Base-by-base conservation (phyloP, 2,888 invertebrate genomes). In the Orthosia incerta region DNA sequence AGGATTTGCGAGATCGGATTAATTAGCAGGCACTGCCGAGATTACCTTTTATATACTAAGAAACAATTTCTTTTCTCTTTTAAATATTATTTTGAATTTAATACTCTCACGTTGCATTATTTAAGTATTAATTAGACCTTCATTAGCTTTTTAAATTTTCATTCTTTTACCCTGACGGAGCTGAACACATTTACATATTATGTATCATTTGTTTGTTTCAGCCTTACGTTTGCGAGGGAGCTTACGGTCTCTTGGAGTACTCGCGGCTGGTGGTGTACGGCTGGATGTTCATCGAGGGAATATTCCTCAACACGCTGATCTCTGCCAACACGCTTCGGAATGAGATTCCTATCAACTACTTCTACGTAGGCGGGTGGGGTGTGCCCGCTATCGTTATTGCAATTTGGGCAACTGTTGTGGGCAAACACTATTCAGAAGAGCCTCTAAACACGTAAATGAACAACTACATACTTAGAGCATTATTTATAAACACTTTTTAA, bases 231-330 rank as follows among this genome's bases (percentile, higher is more conserved):
- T 99, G 99, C 90, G 98, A 98, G 91, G 96, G 97, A 0, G 97
- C 97, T 66, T 98, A 98, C 93, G 96, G 98, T 0, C 92, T 99
- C 1, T 93, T 99, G 82, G 99, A 99, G 91, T 99, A 99, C 91
- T 97, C 98, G 0, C 98, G 98, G 80, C 98, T 98, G 0, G 98
- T 98, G 1, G 98, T 98, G 97, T 99, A 99, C 90, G 98, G 98
- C 97, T 99, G 99, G 99, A 99, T 99, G 99, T 98, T 99, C 88
- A 98, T 99, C 68, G 99, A 99, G 92, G 99, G 99, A 0, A 96
- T 99, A 18, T 99, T 98, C 90, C 95, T 99, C 39, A 98, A 99
- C 93, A 98, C 97, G 80, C 97, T 98, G 92, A 97, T 99, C 55
- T 98, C 99, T 70, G 97, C 97, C 0, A 97, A 97, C 11, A 97